Evolutionary conservation across 2,113 vertebrate genomes (phyloP), one percentile per base, ranked within the genome.

Genomic region (Chitala chitala): DNA sequence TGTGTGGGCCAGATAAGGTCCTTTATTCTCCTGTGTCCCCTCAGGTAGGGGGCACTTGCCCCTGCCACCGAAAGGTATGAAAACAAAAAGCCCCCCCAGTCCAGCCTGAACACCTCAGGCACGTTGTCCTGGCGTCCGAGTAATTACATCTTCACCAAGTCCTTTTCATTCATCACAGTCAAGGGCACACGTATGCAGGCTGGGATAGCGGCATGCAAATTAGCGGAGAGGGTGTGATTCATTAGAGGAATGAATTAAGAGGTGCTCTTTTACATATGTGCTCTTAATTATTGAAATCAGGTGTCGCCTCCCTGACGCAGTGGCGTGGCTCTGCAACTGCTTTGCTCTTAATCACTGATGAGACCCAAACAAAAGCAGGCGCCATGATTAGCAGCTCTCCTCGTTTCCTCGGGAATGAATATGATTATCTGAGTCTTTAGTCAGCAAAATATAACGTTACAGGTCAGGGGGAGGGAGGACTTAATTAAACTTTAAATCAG

Each of bases 251-350:
- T 79, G 86, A 86, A 87, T 83, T 85, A 85, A 78, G 75, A 77
- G 31, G 74, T 78, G 82, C 82, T 86, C 83, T 86, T 89, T 86
- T 85, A 80, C 86, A 86, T 84, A 83, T 86, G 83, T 81, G 77
- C 77, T 83, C 85, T 82, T 85, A 89, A 90, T 86, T 84, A 87
- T 85, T 82, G 80, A 85, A 86, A 86, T 87, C 56, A 75, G 61
- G 7, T 72, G 75, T 79, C 76, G 77, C 54, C 82, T 81, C 77
- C 12, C 71, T 5, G 73, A 66, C 48, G 33, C 77, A 75, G 77
- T 79, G 80, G 76, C 73, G 68, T 75, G 70, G 76, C 66, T 74
- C 68, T 64, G 76, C 75, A 9, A 22, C 22, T 24, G 78, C 63
- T 54, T 50, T 26, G 63, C 61, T 66, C 48, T 75, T 68, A 75